These are phyloP conservation scores for Rotaria sp. DNA, from an alignment of 2,888 invertebrate genomes.

Conservation along the genomic window DNA sequence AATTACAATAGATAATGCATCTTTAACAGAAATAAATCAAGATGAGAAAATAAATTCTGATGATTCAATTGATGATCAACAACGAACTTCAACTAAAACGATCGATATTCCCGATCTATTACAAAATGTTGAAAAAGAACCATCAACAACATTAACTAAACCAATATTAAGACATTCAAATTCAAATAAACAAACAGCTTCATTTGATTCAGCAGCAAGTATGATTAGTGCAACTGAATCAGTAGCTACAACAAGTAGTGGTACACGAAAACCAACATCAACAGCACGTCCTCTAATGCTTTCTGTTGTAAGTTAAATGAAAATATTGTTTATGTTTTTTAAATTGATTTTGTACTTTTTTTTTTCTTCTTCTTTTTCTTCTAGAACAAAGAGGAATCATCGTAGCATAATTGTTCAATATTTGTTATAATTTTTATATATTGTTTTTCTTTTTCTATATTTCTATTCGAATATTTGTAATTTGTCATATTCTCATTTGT, in stretches of 20 bases:
- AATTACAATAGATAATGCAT: neutral
- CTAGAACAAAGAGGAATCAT: neutral
- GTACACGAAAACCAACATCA: slow-evolving; percentile 2
- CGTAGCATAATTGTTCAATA: neutral
- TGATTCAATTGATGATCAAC: neutral
- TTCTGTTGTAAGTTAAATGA: neutral
- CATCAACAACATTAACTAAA: neutral
- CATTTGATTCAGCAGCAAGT: neutral
- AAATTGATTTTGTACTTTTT: neutral
- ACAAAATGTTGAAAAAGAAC: slow-evolving; percentile 22
- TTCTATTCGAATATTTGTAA: neutral
- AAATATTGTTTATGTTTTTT: neutral
- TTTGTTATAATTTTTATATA: neutral
- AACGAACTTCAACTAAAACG: neutral
- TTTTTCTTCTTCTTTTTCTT: no score
- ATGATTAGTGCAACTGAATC: neutral
- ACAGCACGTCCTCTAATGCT: slow-evolving; percentile 14
- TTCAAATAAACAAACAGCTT: neutral
- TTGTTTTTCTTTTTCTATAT: neutral
- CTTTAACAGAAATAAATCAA: neutral
- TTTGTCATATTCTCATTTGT: neutral
- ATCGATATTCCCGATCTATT: slow-evolving; percentile 15
- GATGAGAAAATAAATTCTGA: neutral
- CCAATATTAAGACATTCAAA: neutral
- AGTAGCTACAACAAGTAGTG: neutral